Evolutionary conservation across 2,888 invertebrate species (phyloP), one percentile per base, ranked within the genome.

Genomic region (Argynnis bischoffii): DNA sequence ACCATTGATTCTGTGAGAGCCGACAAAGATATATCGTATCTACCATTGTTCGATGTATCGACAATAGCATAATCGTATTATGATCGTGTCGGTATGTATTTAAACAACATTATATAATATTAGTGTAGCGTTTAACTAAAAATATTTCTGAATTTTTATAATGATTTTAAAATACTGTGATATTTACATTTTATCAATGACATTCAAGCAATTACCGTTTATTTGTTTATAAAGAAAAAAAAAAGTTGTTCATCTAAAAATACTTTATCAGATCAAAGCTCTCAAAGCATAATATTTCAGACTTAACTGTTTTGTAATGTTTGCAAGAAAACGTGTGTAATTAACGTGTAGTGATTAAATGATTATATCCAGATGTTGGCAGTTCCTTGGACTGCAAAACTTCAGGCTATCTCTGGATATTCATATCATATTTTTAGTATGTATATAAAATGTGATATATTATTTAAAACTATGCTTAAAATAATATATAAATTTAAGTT

Each of bases 401-500:
- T 51, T 35, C 6, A 15, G 31, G 14, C 51, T 41, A 26, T 60
- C 35, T 41, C 2, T 41, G 26, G 26, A 26, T 26, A 11, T 55
- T 26, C 26, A 35, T 31, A 55, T 35, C 21, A 11, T 55, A 57
- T 21, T 47, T 18, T 59, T 41, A 41, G 48, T 59, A 59, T 21
- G 46, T 57, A 57, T 26, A 48, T 26, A n/a, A 13, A 31, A 59
- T 59, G 59, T 59, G 48, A 59, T 59, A 59, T 48, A 48, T 41
- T n/a, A 46, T 59, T 31, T 48, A 48, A 21, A 26, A 59, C n/a
- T 26, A 59, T n/a, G 48, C 59, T 47, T 46, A 57, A n/a, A 21
- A 57, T 21, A 48, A 47, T 57, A n/a, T 47, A 26, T 48, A n/a
- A 26, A 14, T 26, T 31, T 48, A 48, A 48, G 26, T 59, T 48